A percentile compares a stretch with the other conserved stretches of the same genome.
These are phyloP conservation scores for Eira barbara DNA, from an alignment of 2,113 vertebrate genomes.

Conservation along the genomic window DNA sequence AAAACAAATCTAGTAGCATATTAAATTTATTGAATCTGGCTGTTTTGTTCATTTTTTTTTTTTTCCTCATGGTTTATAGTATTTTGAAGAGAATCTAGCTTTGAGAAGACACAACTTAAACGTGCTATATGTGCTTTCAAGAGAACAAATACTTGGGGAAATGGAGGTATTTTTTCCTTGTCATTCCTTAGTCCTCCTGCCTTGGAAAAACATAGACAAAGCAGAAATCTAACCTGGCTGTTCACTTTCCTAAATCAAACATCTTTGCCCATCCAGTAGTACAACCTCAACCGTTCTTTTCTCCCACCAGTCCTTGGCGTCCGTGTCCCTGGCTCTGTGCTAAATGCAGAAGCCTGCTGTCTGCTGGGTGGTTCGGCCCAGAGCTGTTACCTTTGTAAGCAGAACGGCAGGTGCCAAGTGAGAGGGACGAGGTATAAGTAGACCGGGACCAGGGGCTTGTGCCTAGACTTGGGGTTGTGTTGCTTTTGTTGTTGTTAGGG, in stretches of 20 bases:
- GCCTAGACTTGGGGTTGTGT: not conserved
- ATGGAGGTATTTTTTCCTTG: not conserved
- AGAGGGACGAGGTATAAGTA: too few relatives aligned
- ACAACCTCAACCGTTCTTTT: too few relatives aligned
- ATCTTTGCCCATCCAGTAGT: not conserved
- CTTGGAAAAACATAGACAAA: not conserved
- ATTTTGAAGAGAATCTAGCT: not conserved
- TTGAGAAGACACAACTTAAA: not conserved
- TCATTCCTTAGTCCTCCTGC: not conserved
- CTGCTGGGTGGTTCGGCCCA: not conserved
- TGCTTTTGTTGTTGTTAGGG: not conserved
- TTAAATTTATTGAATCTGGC: not conserved
- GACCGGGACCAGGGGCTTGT: accelerated
- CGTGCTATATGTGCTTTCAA: not conserved
- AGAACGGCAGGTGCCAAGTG: not conserved
- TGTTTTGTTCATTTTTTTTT: not conserved
- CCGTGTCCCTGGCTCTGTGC: not conserved
- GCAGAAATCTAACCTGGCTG: not conserved
- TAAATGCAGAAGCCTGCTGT: not conserved
- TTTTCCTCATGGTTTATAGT: not conserved
- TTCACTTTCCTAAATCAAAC: not conserved
- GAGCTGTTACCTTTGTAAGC: not conserved
- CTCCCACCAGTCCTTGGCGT: not conserved
- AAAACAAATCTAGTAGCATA: not conserved
- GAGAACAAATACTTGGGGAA: not conserved